phyloP scores from a whole-genome alignment of 2,888 invertebrate genomes.

The Tanytarsus gracilentus region DNA sequence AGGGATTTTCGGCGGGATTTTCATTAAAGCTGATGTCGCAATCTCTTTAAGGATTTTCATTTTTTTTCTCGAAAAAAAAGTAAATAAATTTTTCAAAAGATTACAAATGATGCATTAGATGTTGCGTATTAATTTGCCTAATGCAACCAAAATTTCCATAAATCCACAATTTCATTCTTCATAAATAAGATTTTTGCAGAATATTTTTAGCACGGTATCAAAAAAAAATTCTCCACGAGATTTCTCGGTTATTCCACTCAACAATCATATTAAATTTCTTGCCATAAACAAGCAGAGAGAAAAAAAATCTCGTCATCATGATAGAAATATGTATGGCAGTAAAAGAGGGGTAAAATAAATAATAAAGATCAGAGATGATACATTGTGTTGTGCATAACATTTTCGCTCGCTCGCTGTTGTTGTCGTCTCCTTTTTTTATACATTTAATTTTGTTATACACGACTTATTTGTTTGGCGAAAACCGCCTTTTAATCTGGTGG shows the following conservation, averaged over 20 bases:
- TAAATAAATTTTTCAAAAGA: neutral
- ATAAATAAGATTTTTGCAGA: too few species aligned
- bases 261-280: too few species aligned
- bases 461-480: slow-evolving; percentile 18
- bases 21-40: neutral
- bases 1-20: neutral
- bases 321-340: neutral
- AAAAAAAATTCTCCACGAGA: too few species aligned
- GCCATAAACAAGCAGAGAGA: too few species aligned
- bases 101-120: neutral
- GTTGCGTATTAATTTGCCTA: neutral
- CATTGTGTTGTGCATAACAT: slow-evolving; percentile 14
- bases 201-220: too few species aligned
- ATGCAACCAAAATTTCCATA: slow-evolving; percentile 9
- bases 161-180: neutral
- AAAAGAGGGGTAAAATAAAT: neutral
- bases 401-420: neutral
- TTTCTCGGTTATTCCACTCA: too few species aligned
- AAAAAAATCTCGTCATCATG: too few species aligned
- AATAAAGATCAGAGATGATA: slow-evolving; percentile 19
- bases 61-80: neutral
- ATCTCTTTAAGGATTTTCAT: neutral
- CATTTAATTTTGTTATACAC: slow-evolving; percentile 21
- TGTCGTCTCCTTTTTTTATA: neutral
- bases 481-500: slow-evolving; percentile 25